phyloP scores from a whole-genome alignment of 2,797 vertebrate species.

The Pelodytes ibericus region DNA sequence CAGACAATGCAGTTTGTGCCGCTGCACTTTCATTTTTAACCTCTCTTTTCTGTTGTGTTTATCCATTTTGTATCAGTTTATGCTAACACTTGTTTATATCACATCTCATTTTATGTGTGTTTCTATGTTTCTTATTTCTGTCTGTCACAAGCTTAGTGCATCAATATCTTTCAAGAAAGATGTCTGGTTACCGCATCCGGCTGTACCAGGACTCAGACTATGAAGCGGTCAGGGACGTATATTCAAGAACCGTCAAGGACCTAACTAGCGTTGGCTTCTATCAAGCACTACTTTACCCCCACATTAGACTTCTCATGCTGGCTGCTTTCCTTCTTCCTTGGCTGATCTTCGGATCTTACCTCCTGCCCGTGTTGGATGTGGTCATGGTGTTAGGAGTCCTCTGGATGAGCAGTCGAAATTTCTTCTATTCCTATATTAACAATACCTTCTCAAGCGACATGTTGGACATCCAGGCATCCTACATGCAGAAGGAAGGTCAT shows the following conservation, averaged over 20 bases:
- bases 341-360: conserved; percentile 33
- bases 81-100: no score
- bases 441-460: conserved; percentile 57
- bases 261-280: conserved; percentile 68
- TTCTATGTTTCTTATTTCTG: no score
- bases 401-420: conserved; percentile 2
- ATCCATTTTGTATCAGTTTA: no score
- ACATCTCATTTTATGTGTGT: no score
- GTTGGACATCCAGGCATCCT: conserved; percentile 62
- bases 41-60: no score
- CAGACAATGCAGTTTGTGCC: no score
- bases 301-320: not conserved
- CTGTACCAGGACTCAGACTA: conserved; percentile 68
- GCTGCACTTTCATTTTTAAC: no score
- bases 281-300: conserved; percentile 71
- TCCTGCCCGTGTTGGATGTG: not conserved
- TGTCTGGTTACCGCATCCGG: conserved; percentile 66
- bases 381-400: not conserved
- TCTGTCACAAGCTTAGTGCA: no score
- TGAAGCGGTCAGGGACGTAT: conserved; percentile 68
- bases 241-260: conserved; percentile 69
- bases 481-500: conserved; percentile 56
- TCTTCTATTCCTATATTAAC: not conserved
- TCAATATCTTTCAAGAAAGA: no score
- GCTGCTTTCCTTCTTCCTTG: not conserved